These are phyloP conservation scores for Ormyrus rosae DNA, from an alignment of 2,888 invertebrate genomes.

Conservation along the genomic window DNA sequence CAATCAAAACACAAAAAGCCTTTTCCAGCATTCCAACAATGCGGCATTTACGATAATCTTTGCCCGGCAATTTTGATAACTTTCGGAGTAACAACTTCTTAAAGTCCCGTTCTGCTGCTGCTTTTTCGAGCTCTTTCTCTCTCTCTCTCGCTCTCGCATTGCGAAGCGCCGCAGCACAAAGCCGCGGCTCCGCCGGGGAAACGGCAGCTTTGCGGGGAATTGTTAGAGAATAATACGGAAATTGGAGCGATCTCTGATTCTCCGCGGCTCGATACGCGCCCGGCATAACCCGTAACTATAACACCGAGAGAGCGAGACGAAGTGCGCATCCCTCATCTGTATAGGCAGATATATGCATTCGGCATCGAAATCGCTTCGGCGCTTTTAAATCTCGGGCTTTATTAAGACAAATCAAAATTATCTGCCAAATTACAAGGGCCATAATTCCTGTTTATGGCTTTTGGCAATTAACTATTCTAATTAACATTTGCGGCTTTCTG, in stretches of 20 bases:
- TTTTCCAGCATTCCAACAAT: no score
- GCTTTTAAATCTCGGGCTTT: no score
- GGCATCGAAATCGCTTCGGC: no score
- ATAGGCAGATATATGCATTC: no score
- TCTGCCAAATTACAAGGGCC: no score
- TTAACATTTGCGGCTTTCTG: no score
- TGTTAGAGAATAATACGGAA: constrained; percentile 54
- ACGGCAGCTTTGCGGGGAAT: constrained; percentile 44
- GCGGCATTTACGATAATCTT: no score
- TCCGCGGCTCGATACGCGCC: constrained; percentile 37
- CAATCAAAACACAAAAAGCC: no score
- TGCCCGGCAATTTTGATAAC: not conserved
- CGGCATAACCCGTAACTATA: constrained; percentile 14
- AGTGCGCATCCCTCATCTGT: not conserved
- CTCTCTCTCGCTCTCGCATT: no score
- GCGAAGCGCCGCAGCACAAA: constrained; percentile 16
- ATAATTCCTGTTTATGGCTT: no score
- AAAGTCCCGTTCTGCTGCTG: not conserved
- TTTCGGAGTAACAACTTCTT: not conserved
- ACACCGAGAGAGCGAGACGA: not conserved
- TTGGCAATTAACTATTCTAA: no score
- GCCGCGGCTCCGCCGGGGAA: not conserved
- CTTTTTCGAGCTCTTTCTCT: not conserved
- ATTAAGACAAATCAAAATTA: no score
- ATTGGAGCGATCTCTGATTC: constrained; percentile 52